A percentile compares a stretch with the other conserved stretches of the same genome.
Evolutionary conservation across 2,888 invertebrate genomes (phyloP).

Genomic region (Heliconius cydno): DNA sequence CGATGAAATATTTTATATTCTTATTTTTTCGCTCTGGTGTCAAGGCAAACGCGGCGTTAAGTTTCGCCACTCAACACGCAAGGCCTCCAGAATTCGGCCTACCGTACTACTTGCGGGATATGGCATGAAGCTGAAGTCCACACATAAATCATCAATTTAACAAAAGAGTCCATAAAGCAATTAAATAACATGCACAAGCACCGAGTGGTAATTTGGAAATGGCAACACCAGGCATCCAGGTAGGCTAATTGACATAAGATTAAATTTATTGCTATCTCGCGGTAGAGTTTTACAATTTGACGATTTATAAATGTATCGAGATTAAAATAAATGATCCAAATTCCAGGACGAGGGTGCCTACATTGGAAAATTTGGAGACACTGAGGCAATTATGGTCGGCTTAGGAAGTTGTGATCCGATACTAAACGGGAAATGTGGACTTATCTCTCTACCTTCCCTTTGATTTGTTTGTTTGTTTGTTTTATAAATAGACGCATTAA

Average conservation of each 20-base stretch:
- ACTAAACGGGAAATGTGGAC: conserved; percentile 62
- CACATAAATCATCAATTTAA: too few species aligned
- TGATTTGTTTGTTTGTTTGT: conserved; percentile 60
- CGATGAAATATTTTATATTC: too few species aligned
- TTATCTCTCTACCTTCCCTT: conserved; percentile 65
- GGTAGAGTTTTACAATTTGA: conserved; percentile 20
- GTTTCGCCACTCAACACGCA: too few species aligned
- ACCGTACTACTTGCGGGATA: too few species aligned
- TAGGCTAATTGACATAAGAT: conserved; percentile 30
- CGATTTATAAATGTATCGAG: conserved; percentile 38
- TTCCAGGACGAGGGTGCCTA: conserved; percentile 52
- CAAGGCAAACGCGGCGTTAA: too few species aligned
- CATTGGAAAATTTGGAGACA: conserved; percentile 63
- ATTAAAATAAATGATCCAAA: conserved; percentile 52
- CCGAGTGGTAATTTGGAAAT: neutral
- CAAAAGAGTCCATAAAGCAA: neutral
- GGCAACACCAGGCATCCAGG: conserved; percentile 14
- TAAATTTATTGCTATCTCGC: conserved; percentile 28
- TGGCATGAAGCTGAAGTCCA: too few species aligned
- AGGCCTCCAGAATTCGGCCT: too few species aligned
- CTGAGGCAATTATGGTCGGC: conserved; percentile 69
- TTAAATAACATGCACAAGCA: neutral
- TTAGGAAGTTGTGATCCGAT: conserved; percentile 71
- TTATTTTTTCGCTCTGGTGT: too few species aligned
- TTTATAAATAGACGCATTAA: conserved; percentile 68